A percentile compares a stretch with the other conserved stretches of the same genome.
phyloP scores from a whole-genome alignment of 2,113 vertebrate genomes.

The Passer domesticus region DNA sequence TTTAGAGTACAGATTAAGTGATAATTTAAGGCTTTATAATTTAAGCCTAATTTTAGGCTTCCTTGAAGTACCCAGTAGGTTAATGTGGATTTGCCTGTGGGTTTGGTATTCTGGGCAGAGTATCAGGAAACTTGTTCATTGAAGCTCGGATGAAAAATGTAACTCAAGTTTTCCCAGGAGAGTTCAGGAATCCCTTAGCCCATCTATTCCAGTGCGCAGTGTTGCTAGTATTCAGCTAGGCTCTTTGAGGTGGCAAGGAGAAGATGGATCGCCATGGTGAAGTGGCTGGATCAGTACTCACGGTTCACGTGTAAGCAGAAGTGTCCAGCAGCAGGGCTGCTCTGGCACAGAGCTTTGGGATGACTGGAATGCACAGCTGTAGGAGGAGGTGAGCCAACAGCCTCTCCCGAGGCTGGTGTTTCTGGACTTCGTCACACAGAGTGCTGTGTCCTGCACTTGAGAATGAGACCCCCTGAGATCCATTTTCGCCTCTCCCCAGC shows the following conservation, averaged over 20 bases:
- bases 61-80: neutral
- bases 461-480: neutral
- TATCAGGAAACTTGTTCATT: neutral
- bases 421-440: neutral
- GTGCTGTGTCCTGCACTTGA: accelerated
- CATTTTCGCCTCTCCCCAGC: neutral
- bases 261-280: accelerated
- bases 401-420: accelerated
- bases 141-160: neutral
- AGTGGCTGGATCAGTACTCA: neutral
- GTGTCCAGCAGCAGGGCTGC: neutral
- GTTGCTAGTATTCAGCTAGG: neutral
- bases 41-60: neutral
- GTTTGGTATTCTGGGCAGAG: neutral
- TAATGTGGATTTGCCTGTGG: neutral
- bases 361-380: neutral
- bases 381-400: neutral
- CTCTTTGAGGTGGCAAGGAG: neutral
- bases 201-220: accelerated
- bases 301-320: neutral
- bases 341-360: neutral
- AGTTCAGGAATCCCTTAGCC: neutral
- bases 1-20: neutral
- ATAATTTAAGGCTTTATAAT: neutral
- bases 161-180: accelerated